Percentiles rank a stretch among this genome's conserved stretches.
Conservation (phyloP, 2,113 vertebrate genomes). For the Actenoides hombroni region DNA sequence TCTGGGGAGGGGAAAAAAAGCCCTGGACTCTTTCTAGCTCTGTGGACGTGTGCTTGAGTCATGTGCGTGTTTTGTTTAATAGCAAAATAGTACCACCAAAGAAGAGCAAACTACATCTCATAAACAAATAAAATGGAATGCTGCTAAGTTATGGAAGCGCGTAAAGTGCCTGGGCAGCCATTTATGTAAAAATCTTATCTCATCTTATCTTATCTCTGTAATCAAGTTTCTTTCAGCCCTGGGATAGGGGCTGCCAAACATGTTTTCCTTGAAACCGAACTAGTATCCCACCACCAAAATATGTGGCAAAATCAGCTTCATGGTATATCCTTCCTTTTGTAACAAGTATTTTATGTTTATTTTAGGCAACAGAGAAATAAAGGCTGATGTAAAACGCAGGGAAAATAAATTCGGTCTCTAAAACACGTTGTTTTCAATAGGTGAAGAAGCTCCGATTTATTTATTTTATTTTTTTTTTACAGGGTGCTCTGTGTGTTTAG, state of each 20-base stretch:
- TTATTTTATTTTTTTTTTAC: neutral
- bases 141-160: neutral
- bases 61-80: neutral
- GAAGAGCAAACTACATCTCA: neutral
- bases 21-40: neutral
- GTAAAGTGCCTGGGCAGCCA: neutral
- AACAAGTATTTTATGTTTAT: neutral
- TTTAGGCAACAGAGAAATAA: neutral
- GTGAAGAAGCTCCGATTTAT: neutral
- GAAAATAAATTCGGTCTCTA: neutral
- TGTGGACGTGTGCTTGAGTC: neutral
- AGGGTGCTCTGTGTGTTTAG: neutral
- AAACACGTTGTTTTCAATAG: neutral
- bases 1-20: accelerated
- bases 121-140: neutral
- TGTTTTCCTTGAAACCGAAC: neutral
- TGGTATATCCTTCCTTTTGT: neutral
- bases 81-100: neutral
- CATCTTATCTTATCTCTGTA: neutral
- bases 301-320: neutral
- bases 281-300: neutral
- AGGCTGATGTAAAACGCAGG: neutral
- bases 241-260: neutral
- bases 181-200: neutral
- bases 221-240: neutral